phyloP scores from a whole-genome alignment of 2,797 vertebrate species.

The Lemur catta region DNA sequence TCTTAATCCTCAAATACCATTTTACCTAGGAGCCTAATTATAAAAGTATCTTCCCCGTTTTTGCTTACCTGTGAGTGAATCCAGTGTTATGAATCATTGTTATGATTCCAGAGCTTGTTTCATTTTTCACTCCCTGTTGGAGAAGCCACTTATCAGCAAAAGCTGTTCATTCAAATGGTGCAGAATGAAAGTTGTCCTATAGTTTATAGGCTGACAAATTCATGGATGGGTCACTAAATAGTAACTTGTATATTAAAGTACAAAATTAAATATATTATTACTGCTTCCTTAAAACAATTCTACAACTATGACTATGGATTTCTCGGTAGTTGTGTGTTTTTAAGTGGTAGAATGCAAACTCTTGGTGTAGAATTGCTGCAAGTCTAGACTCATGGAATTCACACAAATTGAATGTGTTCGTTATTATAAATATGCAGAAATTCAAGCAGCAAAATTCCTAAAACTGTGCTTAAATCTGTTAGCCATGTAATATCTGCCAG shows the following conservation, averaged over 20 bases:
- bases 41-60: not conserved
- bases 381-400: not conserved
- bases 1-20: not conserved
- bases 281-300: not conserved
- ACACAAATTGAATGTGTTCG: not conserved
- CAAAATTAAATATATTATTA: not conserved
- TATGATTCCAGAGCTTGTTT: not conserved
- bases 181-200: not conserved
- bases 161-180: not conserved
- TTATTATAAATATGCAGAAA: not conserved
- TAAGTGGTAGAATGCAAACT: not conserved
- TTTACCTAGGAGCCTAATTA: not conserved
- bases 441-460: not conserved
- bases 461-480: not conserved
- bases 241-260: not conserved
- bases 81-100: not conserved
- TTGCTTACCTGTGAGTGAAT: not conserved
- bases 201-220: not conserved
- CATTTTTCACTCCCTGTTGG: not conserved
- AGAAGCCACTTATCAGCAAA: not conserved
- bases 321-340: not conserved
- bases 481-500: not conserved
- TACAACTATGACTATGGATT: not conserved
- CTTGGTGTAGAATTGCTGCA: not conserved
- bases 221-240: not conserved